A percentile compares a stretch with the other conserved stretches of the same genome.
Conservation (phyloP, 23 tunicate genomes). For the Phallusia fumigata region DNA sequence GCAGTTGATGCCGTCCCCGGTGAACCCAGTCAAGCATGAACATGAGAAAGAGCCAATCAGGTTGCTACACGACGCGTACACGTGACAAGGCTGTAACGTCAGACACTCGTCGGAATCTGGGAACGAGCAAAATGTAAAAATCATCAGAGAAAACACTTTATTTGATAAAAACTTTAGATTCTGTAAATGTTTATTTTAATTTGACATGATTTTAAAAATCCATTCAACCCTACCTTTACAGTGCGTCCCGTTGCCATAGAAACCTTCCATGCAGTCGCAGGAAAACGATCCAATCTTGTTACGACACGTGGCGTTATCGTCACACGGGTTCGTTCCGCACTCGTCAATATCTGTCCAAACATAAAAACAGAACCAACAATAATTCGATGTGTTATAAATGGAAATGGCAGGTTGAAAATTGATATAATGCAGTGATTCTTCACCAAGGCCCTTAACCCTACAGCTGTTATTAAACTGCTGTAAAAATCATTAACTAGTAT, state of each 20-base stretch:
- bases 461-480: too few relatives aligned
- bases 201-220: too few relatives aligned
- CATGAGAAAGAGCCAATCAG: constrained; percentile 15
- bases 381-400: too few relatives aligned
- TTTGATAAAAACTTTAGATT: too few relatives aligned
- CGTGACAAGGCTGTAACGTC: background rate
- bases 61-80: constrained; percentile 12
- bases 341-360: constrained; percentile 29
- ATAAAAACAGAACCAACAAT: too few relatives aligned
- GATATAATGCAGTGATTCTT: too few relatives aligned
- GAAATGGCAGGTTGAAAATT: too few relatives aligned
- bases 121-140: background rate
- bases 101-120: constrained; percentile 40
- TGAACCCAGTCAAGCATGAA: constrained; percentile 17
- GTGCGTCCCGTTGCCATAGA: background rate
- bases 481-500: too few relatives aligned
- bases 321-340: constrained; percentile 18
- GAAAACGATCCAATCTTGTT: constrained; percentile 23
- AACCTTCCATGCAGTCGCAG: constrained; percentile 26
- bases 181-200: too few relatives aligned
- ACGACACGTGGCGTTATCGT: background rate
- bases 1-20: constrained; percentile 14
- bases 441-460: too few relatives aligned
- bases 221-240: background rate
- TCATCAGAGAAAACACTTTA: too few relatives aligned